These are phyloP conservation scores for Catocala sponsa DNA, from an alignment of 2,888 invertebrate species.

Conservation along the genomic window DNA sequence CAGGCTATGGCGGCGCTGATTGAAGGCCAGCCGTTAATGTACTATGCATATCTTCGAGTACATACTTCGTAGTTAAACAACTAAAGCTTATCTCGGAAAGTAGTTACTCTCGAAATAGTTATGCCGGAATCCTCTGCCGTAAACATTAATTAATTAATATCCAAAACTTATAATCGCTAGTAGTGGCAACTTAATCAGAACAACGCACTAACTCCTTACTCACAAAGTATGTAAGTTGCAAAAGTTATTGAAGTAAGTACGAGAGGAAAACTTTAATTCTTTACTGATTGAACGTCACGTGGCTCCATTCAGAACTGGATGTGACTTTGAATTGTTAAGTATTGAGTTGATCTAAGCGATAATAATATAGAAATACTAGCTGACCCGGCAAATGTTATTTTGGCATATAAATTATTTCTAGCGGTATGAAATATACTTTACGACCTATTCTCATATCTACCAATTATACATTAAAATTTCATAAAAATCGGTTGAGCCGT, in stretches of 20 bases:
- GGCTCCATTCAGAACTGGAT: constrained; percentile 24
- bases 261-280: constrained; percentile 46
- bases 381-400: too few species aligned
- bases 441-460: too few species aligned
- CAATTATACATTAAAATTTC: too few species aligned
- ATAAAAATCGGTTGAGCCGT: too few species aligned
- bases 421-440: too few species aligned
- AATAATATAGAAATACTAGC: background rate
- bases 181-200: constrained; percentile 28
- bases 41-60: too few species aligned
- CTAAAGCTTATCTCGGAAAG: too few species aligned
- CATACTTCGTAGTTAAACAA: too few species aligned
- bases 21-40: too few species aligned
- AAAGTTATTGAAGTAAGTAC: constrained; percentile 37
- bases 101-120: background rate
- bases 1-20: too few species aligned
- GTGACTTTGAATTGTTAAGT: constrained; percentile 5
- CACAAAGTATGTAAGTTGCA: constrained; percentile 29
- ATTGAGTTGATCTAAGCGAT: too few species aligned
- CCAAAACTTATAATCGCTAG: constrained; percentile 16
- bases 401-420: too few species aligned
- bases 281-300: constrained; percentile 39
- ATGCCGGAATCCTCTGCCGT: background rate
- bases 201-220: constrained; percentile 19
- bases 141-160: constrained; percentile 23